Conservation (phyloP, 2,113 vertebrate species). For the Dasypus novemcinctus region DNA sequence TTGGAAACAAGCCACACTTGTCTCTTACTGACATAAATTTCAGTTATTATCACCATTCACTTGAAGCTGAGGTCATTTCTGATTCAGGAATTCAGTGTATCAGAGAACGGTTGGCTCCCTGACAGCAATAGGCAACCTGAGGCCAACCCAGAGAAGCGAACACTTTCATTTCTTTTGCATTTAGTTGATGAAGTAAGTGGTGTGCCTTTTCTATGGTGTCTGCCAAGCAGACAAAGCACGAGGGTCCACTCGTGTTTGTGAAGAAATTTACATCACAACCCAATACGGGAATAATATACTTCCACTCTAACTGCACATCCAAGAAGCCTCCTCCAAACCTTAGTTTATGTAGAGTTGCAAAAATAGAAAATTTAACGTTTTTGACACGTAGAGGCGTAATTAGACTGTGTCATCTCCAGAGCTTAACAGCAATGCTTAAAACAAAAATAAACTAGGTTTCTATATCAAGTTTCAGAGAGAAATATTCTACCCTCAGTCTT, state of each 20-base stretch:
- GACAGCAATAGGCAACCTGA: background rate
- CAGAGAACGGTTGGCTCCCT: background rate
- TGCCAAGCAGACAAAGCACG: background rate
- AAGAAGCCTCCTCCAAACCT: background rate
- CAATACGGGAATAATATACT: accelerated
- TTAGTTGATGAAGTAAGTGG: background rate
- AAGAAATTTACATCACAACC: background rate
- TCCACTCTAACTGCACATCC: background rate
- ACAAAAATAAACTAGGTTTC: background rate
- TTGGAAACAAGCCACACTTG: conserved; percentile 24
- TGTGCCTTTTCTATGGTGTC: background rate
- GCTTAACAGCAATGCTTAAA: background rate
- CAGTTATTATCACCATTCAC: background rate
- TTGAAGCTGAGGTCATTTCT: background rate
- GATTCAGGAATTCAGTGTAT: background rate
- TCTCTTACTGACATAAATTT: background rate
- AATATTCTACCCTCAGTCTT: background rate
- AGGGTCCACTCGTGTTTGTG: background rate
- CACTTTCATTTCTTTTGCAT: background rate
- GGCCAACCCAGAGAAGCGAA: background rate
- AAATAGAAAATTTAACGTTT: background rate
- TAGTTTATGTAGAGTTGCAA: background rate
- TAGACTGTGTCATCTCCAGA: background rate
- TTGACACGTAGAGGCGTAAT: background rate
- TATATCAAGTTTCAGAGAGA: background rate